Evolutionary conservation across 2,888 invertebrate genomes (phyloP).

Genomic region (Buathra laborator): DNA sequence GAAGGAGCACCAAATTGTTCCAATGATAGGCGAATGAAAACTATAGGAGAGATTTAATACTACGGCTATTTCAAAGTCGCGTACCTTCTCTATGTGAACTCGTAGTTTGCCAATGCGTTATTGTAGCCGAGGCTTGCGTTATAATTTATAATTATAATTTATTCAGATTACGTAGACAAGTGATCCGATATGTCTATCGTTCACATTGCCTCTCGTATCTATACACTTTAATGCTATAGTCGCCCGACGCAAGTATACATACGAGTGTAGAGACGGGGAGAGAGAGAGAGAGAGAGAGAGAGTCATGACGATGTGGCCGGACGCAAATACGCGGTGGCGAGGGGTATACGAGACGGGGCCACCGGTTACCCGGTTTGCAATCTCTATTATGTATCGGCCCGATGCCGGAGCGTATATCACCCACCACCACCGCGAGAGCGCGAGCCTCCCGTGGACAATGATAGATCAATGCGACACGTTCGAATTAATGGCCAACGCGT

Average conservation of each 20-base stretch:
- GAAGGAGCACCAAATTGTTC: not conserved
- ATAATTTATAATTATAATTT: slow-evolving; percentile 36
- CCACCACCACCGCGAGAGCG: slow-evolving; percentile 59
- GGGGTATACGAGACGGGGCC: slow-evolving; percentile 50
- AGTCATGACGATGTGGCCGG: slow-evolving; percentile 35
- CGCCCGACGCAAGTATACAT: slow-evolving; percentile 15
- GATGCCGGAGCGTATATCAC: slow-evolving; percentile 78
- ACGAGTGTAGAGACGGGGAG: not conserved
- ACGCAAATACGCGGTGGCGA: slow-evolving; percentile 57
- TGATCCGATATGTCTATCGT: slow-evolving; percentile 52
- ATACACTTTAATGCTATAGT: slow-evolving; percentile 22
- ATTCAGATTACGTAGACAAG: slow-evolving; percentile 39
- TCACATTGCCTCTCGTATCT: slow-evolving; percentile 11
- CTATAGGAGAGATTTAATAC: slow-evolving; percentile 6
- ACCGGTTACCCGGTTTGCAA: slow-evolving; percentile 71
- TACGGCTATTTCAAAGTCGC: slow-evolving; percentile 13
- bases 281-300: not conserved
- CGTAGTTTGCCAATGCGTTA: too few species aligned
- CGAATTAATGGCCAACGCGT: slow-evolving; percentile 83
- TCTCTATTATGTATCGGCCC: slow-evolving; percentile 82
- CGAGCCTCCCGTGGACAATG: slow-evolving; percentile 78
- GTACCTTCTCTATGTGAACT: not conserved
- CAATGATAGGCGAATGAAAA: not conserved
- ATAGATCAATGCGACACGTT: slow-evolving; percentile 84
- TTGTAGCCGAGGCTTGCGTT: slow-evolving; percentile 21